A percentile compares a stretch with the other conserved stretches of the same genome.
Evolutionary conservation across 2,888 invertebrate genomes (phyloP).

Genomic region (Drosophila demipolita): DNA sequence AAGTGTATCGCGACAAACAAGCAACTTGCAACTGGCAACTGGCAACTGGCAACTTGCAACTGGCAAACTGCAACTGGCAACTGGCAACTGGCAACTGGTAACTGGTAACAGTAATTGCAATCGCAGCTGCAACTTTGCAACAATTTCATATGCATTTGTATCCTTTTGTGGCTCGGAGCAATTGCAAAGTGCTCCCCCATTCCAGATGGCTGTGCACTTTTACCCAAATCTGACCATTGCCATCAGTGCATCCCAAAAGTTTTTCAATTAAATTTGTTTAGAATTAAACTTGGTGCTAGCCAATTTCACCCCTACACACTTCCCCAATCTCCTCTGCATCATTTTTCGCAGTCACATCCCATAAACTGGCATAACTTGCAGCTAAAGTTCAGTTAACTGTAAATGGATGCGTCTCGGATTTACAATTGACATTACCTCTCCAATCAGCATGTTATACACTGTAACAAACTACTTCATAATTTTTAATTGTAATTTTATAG

Average conservation of each 20-base stretch:
- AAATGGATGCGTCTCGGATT: constrained; percentile 24
- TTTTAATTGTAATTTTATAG: background rate
- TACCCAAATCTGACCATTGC: constrained; percentile 63
- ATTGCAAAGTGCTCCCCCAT: constrained; percentile 11
- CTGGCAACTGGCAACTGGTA: constrained; percentile 20
- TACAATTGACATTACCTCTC: constrained; percentile 8
- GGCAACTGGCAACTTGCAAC: constrained; percentile 37
- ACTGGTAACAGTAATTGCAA: constrained; percentile 30
- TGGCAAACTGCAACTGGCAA: constrained; percentile 39
- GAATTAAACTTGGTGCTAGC: constrained; percentile 71
- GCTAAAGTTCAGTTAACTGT: constrained; percentile 54
- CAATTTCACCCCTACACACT: constrained; percentile 33
- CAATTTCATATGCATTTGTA: constrained; percentile 76
- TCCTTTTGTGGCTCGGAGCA: constrained; percentile 49
- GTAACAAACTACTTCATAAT: background rate
- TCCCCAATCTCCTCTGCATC: background rate
- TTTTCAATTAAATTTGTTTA: constrained; percentile 80
- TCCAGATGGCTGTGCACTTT: constrained; percentile 28
- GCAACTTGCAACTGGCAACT: constrained; percentile 37
- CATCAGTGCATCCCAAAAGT: constrained; percentile 65
- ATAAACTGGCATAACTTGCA: constrained; percentile 4
- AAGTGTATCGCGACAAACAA: constrained; percentile 72
- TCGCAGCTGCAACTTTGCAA: constrained; percentile 60
- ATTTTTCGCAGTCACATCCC: background rate
- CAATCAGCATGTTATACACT: constrained; percentile 9